Evolutionary conservation across 1,140 invertebrate genomes (phyloP).

Genomic region (Sitobion miscanthi): DNA sequence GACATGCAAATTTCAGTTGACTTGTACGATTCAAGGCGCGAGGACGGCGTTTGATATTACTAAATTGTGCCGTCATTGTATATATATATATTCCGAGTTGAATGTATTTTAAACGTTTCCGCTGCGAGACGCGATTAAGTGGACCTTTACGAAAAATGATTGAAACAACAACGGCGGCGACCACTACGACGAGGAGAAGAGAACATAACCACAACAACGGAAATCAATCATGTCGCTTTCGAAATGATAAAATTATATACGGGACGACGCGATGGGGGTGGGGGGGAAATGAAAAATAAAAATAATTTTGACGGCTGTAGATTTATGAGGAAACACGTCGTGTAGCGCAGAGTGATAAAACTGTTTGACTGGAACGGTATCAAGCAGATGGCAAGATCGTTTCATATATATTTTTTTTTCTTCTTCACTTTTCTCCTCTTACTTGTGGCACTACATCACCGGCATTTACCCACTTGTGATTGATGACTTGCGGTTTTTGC

Average conservation of each 20-base stretch:
- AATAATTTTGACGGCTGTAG: conserved; percentile 51
- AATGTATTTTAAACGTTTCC: background rate
- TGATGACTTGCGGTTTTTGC: conserved; percentile 52
- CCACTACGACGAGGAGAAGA: too few relatives aligned
- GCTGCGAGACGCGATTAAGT: background rate
- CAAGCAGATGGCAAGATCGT: conserved; percentile 45
- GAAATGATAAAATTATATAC: conserved; percentile 41
- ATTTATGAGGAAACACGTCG: conserved; percentile 46
- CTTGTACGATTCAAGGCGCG: background rate
- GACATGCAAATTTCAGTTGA: background rate
- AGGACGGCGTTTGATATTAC: background rate
- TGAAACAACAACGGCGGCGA: background rate
- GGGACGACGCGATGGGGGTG: background rate
- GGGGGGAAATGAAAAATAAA: conserved; percentile 20
- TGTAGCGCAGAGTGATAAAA: conserved; percentile 48
- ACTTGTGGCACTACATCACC: conserved; percentile 42
- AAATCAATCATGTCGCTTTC: conserved; percentile 35
- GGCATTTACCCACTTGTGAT: conserved; percentile 42
- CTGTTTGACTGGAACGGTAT: conserved; percentile 52
- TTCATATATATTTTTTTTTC: conserved; percentile 39
- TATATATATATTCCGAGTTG: background rate
- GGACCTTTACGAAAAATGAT: background rate
- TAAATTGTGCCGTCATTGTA: background rate
- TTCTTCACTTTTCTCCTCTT: conserved; percentile 25
- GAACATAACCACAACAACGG: background rate